Evolutionary conservation across 2,113 vertebrate genomes (phyloP).

Genomic region (Vimba vimba): DNA sequence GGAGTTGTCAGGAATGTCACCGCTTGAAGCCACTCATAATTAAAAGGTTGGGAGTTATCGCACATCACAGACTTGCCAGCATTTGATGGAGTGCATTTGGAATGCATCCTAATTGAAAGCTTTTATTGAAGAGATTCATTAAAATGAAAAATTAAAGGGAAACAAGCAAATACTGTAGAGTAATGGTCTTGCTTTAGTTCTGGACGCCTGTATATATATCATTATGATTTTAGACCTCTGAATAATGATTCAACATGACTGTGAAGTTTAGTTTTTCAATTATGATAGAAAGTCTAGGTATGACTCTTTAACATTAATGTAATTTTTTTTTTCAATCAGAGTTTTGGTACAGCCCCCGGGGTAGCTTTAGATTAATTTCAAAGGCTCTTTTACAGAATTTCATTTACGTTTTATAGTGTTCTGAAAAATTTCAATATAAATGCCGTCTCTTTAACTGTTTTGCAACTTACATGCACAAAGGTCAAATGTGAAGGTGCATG

Average conservation of each 20-base stretch:
- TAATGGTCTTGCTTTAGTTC: slow-evolving; percentile 30
- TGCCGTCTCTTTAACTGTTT: neutral
- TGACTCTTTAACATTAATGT: neutral
- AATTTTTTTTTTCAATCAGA: neutral
- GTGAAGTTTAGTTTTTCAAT: neutral
- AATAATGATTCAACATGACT: neutral
- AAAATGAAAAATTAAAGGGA: slow-evolving; percentile 19
- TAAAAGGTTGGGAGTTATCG: slow-evolving; percentile 30
- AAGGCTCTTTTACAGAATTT: neutral
- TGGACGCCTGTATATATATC: neutral
- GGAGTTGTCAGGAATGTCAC: slow-evolving; percentile 34
- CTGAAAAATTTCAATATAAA: neutral
- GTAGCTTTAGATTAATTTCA: neutral
- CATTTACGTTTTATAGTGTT: neutral
- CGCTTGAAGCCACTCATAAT: slow-evolving; percentile 34
- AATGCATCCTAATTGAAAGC: slow-evolving; percentile 30
- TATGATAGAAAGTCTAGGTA: slow-evolving; percentile 3
- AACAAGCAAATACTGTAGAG: neutral
- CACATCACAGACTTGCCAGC: neutral
- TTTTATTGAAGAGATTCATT: slow-evolving; percentile 16
- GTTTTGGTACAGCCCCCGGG: neutral
- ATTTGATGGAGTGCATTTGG: slow-evolving; percentile 19
- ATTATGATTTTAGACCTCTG: slow-evolving; percentile 6
- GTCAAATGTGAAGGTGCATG: neutral
- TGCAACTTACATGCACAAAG: neutral